Evolutionary conservation across 2,797 vertebrate genomes (phyloP), one percentile per base, ranked within the genome.

Genomic region (Sebastes flavidus): DNA sequence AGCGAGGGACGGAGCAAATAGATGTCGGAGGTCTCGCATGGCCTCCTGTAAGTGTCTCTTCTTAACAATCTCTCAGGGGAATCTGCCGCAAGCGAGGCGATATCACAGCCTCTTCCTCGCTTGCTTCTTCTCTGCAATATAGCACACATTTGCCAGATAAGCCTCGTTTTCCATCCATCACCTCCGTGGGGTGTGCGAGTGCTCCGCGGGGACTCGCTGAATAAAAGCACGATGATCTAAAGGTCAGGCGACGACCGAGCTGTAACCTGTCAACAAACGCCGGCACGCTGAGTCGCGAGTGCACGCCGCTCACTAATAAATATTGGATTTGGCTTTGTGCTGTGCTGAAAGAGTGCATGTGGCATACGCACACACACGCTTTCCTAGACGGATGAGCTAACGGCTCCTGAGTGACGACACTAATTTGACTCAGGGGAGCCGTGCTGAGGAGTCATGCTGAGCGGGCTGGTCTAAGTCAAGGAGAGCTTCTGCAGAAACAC

Each of bases 151-250:
- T 58, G 29, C 32, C 14, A 52, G 68, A 82, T 75, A 72, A 78
- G 32, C 54, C 67, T 71, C 82, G 8, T 18, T 49, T 18, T 49
- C 65, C 72, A 80, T 83, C 86, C 79, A 75, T 87, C 82, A 78
- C 54, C 66, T 79, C 75, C 20, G 11, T 4, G 16, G 36, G 46
- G 77, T 34, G 75, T 55, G 68, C 6, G 20, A 82, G 38, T 11
- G 6, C 72, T 83, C 84, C 49, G 3, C 27, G 0, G 80, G 82
- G 83, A 63, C 63, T 71, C 34, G 46, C 69, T 73, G 56, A 83
- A 84, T 83, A 82, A 92, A 85, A 81, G 78, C 83, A 55, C 12
- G 12, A 86, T 67, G 81, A 92, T 85, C 77, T 88, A 87, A 90
- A 89, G 87, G 91, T 90, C 82, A 79, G 24, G 63, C 78, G 75